Evolutionary conservation across 2,113 vertebrate species (phyloP).

Genomic region (Malurus alboscapulatus): DNA sequence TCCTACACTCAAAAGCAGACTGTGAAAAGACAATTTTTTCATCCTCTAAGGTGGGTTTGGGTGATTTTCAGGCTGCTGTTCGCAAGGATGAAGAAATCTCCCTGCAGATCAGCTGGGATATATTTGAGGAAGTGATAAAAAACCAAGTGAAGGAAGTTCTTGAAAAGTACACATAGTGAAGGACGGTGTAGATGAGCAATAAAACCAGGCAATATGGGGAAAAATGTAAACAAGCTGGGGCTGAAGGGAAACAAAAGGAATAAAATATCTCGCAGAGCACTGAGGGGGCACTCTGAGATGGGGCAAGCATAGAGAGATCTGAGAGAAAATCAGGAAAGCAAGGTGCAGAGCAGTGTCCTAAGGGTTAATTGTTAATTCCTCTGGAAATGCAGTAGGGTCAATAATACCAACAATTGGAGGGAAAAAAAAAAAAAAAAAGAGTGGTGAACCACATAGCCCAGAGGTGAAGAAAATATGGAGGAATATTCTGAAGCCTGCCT

Average conservation of each 20-base stretch:
- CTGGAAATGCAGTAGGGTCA: neutral
- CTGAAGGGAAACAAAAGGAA: conserved; percentile 33
- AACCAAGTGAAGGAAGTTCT: conserved; percentile 49
- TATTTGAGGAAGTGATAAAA: conserved; percentile 56
- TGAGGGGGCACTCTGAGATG: neutral
- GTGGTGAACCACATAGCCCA: neutral
- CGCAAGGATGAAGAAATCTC: conserved; percentile 1
- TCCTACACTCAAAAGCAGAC: neutral
- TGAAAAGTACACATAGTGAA: conserved; percentile 11
- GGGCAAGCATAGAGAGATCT: neutral
- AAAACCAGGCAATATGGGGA: neutral
- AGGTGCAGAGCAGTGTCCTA: neutral
- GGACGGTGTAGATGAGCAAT: conserved; percentile 6
- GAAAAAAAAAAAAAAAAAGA: rapidly evolving
- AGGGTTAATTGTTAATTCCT: neutral
- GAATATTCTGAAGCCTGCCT: neutral
- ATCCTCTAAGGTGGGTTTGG: neutral
- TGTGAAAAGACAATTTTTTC: neutral
- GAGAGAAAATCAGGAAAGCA: neutral
- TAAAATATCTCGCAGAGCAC: neutral
- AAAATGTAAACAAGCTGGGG: conserved; percentile 42
- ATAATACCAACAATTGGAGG: neutral
- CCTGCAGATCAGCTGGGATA: neutral
- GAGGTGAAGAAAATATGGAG: neutral
- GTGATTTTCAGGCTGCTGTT: neutral